Base-by-base conservation (phyloP, 92 coral and sea anemone species). In the Anthopleura xanthogrammica region DNA sequence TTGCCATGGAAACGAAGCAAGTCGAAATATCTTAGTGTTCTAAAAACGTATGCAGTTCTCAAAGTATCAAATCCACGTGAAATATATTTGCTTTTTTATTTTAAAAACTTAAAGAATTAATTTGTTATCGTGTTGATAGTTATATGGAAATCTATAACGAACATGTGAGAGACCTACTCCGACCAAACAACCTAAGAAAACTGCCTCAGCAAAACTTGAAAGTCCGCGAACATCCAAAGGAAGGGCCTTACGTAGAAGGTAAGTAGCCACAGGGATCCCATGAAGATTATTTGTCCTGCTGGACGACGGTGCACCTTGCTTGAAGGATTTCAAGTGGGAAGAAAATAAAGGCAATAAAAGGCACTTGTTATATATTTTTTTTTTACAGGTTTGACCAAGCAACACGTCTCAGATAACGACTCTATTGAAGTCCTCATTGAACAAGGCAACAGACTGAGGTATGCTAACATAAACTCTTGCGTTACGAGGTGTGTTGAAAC, bases 231-330 rank as follows among this genome's bases (percentile, higher is more conserved):
- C 98, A 95, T 77, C 98, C 98, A 14, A 95, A 95, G 56, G 95
- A 95, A 60, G 98, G 98, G 12, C 95, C 98, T 16, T 95, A 95
- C 85, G 98, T 95, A 48, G 97, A 95, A 76, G 98, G 98, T 92
- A 75, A 50, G 85, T 56, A n/a, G 17, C 39, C 74, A 68, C 46
- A 29, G 74, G 46, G 2, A 68, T 2, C 74, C 74, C 46, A 68
- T 12, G 74, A 2, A 22, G 9, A n/a, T 64, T 5, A 4, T 64
- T 23, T 64, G 36, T 20, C 5, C 29, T 64, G 12, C 36, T n/a
- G 72, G 50, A 46, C 6, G 9, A 46, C 50, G 50, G 50, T 46
- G 50, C 50, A 46, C 50, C 50, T 46, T 2, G 50, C 50, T 46
- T 46, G 50, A 46, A 46, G 50, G 50, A 46, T 46, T 46, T 9